These are phyloP conservation scores for Channallabes apus DNA, from an alignment of 2,797 vertebrate species.

Conservation along the genomic window DNA sequence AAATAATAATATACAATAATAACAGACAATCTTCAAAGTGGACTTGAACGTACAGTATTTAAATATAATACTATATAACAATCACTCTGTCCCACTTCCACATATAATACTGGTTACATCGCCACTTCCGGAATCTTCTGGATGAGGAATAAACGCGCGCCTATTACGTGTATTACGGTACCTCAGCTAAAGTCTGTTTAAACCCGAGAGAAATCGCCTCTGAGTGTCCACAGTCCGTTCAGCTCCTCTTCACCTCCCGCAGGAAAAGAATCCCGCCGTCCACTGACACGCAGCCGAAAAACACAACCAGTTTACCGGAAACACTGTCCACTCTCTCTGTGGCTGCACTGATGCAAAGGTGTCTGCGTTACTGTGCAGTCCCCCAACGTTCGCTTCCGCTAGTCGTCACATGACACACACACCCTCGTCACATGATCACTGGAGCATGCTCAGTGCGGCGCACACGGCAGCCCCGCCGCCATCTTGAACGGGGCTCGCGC, in stretches of 20 bases:
- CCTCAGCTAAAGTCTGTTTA: slow-evolving; percentile 78
- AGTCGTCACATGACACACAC: background rate
- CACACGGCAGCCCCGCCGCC: background rate
- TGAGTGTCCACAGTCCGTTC: slow-evolving; percentile 86
- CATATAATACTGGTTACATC: background rate
- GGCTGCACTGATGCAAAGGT: too few relatives aligned
- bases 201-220: slow-evolving; percentile 89
- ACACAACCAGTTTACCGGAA: slow-evolving; percentile 16
- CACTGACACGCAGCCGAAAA: too few relatives aligned
- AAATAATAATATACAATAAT: too few relatives aligned
- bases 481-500: background rate
- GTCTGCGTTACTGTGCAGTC: too few relatives aligned
- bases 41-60: too few relatives aligned
- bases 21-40: too few relatives aligned
- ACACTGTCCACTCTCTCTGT: background rate
- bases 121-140: background rate
- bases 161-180: slow-evolving; percentile 56
- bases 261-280: slow-evolving; percentile 74
- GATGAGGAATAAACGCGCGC: background rate
- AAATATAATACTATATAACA: too few relatives aligned
- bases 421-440: background rate
- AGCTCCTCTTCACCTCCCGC: slow-evolving; percentile 82
- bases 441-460: too few relatives aligned
- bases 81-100: too few relatives aligned
- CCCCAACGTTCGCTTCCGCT: background rate